Evolutionary conservation across 2,888 invertebrate genomes (phyloP).

Genomic region (Trissoscelio sp.): DNA sequence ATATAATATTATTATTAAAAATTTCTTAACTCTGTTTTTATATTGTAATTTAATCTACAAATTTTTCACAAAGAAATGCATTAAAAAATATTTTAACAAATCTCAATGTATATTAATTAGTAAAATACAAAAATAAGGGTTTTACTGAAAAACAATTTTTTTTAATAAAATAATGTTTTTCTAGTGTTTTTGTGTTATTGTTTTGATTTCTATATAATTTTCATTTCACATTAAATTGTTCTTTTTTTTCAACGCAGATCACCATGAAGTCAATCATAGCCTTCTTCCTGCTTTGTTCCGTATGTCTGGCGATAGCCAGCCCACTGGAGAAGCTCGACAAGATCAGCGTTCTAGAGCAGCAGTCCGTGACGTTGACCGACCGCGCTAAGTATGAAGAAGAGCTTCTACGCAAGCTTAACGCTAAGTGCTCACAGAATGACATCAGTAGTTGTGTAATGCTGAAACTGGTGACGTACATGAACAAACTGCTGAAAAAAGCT

Average conservation of each 20-base stretch:
- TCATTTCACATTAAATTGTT: constrained; percentile 3
- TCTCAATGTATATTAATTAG: no score
- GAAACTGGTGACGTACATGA: constrained; percentile 92
- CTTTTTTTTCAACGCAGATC: constrained; percentile 34
- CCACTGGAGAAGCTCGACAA: constrained; percentile 81
- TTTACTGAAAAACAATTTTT: no score
- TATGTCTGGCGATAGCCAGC: constrained; percentile 75
- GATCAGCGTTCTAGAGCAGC: constrained; percentile 79
- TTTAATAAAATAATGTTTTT: no score
- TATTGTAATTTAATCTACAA: no score
- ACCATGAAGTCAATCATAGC: constrained; percentile 77
- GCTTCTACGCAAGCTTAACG: constrained; percentile 89
- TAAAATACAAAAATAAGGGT: no score
- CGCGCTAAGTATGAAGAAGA: constrained; percentile 87
- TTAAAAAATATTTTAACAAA: no score
- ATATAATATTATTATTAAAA: no score
- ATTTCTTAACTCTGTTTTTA: no score
- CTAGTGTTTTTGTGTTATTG: no score
- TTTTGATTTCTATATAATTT: no score
- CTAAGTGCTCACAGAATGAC: constrained; percentile 91
- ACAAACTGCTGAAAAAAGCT: constrained; percentile 91
- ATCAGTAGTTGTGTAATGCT: constrained; percentile 92
- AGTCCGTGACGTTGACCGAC: constrained; percentile 78
- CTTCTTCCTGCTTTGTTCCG: constrained; percentile 72
- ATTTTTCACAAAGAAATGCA: no score